phyloP scores from a whole-genome alignment of 1,140 invertebrate genomes.

The Drosophila sp. region DNA sequence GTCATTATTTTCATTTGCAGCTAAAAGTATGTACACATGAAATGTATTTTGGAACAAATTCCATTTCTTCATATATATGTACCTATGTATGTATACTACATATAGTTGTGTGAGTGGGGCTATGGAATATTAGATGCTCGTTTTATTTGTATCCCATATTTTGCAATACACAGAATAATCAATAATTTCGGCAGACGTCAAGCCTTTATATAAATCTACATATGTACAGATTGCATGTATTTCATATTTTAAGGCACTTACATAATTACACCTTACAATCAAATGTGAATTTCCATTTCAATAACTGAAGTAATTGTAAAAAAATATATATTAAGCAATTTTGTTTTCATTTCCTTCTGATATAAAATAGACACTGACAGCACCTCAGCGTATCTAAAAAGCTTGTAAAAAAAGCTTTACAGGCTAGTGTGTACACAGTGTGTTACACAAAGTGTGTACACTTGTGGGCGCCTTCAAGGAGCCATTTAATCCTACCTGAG shows the following conservation, averaged over 20 bases:
- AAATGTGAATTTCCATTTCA: background rate
- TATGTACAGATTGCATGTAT: background rate
- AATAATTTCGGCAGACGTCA: constrained; percentile 3
- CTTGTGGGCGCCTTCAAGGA: background rate
- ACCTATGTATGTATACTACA: constrained; percentile 11
- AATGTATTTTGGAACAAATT: constrained; percentile 11
- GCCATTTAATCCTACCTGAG: constrained; percentile 3
- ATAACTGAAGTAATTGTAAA: constrained; percentile 8
- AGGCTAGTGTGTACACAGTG: background rate
- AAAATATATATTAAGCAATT: constrained; percentile 7
- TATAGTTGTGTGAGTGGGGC: constrained; percentile 19
- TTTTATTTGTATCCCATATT: constrained; percentile 13
- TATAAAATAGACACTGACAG: constrained; percentile 5
- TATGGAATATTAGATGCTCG: background rate
- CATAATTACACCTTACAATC: constrained; percentile 6
- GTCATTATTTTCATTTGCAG: constrained; percentile 48
- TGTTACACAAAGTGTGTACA: background rate
- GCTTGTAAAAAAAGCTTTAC: constrained; percentile 5
- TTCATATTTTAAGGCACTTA: background rate
- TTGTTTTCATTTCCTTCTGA: constrained; percentile 5
- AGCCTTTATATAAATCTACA: background rate
- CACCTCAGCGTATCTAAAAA: constrained; percentile 8
- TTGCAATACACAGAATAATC: background rate
- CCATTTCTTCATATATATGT: constrained; percentile 13
- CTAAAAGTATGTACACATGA: constrained; percentile 23